Percentiles rank a stretch among this genome's conserved stretches.
These are phyloP conservation scores for Morbakka virulenta DNA, from an alignment of 30 jellyfish, hydroid and myxozoan species.

Conservation along the genomic window DNA sequence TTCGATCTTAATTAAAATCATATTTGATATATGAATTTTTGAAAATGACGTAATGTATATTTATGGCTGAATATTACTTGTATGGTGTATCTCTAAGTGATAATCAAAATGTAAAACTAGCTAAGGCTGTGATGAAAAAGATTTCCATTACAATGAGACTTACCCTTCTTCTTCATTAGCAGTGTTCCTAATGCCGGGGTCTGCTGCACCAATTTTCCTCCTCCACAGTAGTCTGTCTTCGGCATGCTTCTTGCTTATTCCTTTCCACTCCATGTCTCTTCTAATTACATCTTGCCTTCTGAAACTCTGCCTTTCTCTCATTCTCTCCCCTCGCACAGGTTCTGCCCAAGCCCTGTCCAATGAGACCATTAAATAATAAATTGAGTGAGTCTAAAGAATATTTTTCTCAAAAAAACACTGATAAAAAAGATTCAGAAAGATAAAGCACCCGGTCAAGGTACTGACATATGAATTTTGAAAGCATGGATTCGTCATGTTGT, in stretches of 20 bases:
- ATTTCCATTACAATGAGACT: constrained; percentile 22
- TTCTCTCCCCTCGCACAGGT: no score
- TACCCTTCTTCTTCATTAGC: no score
- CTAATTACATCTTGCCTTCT: no score
- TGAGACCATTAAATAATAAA: constrained; percentile 10
- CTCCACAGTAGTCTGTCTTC: no score
- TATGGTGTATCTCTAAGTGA: constrained; percentile 30
- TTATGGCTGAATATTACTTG: constrained; percentile 20
- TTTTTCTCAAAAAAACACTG: constrained; percentile 19
- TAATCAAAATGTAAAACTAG: constrained; percentile 34
- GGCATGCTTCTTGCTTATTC: no score
- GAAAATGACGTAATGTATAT: constrained; percentile 2
- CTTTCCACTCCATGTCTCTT: no score
- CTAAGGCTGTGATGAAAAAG: constrained; percentile 32
- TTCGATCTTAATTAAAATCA: not conserved
- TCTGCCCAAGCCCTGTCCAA: no score
- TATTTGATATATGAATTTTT: constrained; percentile 12
- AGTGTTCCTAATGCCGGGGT: no score
- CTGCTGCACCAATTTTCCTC: no score
- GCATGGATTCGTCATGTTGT: constrained; percentile 27
- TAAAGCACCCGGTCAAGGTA: constrained; percentile 8
- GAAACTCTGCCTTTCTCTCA: no score
- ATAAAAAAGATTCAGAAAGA: constrained; percentile 32
- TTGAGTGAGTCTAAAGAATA: constrained; percentile 38
- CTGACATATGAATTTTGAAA: constrained; percentile 14